Conservation (phyloP, 2,113 vertebrate genomes). For the Chloropsis hardwickii region DNA sequence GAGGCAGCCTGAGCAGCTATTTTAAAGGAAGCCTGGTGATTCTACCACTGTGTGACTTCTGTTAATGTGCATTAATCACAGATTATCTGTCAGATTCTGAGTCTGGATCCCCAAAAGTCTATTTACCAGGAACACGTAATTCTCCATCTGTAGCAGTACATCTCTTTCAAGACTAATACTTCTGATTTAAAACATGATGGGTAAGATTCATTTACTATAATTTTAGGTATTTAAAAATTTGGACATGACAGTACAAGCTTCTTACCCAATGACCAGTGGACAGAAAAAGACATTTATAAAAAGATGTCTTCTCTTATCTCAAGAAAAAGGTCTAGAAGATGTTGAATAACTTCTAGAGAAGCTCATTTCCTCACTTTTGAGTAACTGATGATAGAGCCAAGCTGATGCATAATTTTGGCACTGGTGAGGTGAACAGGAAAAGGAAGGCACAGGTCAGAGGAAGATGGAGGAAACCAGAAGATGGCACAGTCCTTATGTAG, state of each 20-base stretch:
- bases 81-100: not conserved
- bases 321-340: not conserved
- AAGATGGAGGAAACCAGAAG: not conserved
- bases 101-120: not conserved
- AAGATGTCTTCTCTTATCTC: not conserved
- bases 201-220: not conserved
- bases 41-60: not conserved
- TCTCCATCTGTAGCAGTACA: not conserved
- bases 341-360: not conserved
- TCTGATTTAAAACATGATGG: not conserved
- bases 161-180: not conserved
- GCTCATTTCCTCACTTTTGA: not conserved
- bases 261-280: not conserved
- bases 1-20: not conserved
- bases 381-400: not conserved
- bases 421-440: not conserved
- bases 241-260: not conserved
- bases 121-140: not conserved
- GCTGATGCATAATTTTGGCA: not conserved
- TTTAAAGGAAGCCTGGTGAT: not conserved
- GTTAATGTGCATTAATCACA: not conserved
- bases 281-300: not conserved
- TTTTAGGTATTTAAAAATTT: not conserved
- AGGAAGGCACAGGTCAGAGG: not conserved
- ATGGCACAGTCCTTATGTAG: not conserved